Evolutionary conservation across 2,797 vertebrate genomes (phyloP).

Genomic region (Takifugu ocellatus): DNA sequence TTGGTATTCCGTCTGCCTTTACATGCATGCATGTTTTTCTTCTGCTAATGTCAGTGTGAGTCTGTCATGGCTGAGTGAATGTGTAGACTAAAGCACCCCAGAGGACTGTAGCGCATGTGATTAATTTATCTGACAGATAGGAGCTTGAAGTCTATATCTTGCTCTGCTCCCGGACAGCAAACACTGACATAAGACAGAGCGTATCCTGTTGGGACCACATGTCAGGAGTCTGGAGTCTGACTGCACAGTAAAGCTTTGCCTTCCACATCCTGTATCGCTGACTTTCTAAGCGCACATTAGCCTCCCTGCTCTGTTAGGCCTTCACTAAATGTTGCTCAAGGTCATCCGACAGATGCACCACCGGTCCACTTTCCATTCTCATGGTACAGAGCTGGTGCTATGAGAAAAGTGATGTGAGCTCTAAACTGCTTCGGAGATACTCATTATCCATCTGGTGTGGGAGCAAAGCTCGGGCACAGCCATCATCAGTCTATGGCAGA

Average conservation of each 20-base stretch:
- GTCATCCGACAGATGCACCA: constrained; percentile 12
- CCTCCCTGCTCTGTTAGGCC: constrained; percentile 7
- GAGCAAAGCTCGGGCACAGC: constrained; percentile 10
- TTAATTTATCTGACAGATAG: constrained; percentile 64
- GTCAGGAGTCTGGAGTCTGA: constrained; percentile 36
- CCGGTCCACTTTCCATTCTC: constrained; percentile 7
- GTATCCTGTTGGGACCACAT: constrained; percentile 33
- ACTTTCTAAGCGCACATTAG: background rate
- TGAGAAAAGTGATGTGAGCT: constrained; percentile 5
- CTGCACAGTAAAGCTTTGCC: constrained; percentile 5
- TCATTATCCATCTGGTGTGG: constrained; percentile 15
- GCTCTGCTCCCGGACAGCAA: constrained; percentile 14
- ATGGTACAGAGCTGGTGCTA: background rate
- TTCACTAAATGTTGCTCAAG: constrained; percentile 13
- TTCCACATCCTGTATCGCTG: constrained; percentile 6
- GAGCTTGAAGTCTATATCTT: constrained; percentile 29
- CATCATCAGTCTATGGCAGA: constrained; percentile 22
- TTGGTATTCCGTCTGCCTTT: constrained; percentile 8
- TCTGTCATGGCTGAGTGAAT: constrained; percentile 51
- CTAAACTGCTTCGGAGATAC: constrained; percentile 11
- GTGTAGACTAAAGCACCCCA: constrained; percentile 33
- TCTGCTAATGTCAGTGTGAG: constrained; percentile 20
- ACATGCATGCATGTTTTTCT: constrained; percentile 15
- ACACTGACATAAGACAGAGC: constrained; percentile 29
- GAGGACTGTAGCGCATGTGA: constrained; percentile 42